Conservation (phyloP, 2,888 invertebrate species). For the Yponomeuta cagnagella region DNA sequence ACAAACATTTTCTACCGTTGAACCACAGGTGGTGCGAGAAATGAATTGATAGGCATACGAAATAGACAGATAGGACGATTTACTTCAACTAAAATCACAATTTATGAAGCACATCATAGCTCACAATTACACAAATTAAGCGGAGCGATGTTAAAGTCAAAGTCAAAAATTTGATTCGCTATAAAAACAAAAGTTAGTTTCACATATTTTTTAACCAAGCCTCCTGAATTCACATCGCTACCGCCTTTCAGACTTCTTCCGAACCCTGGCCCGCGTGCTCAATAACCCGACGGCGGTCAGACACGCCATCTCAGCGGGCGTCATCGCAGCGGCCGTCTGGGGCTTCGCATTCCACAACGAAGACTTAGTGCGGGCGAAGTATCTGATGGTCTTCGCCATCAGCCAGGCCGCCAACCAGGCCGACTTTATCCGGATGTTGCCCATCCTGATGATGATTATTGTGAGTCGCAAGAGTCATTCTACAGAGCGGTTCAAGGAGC, state of each 20-base stretch:
- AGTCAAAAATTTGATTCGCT: too few relatives aligned
- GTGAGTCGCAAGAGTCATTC: conserved; percentile 8
- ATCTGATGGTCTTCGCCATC: background rate
- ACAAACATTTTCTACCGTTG: too few relatives aligned
- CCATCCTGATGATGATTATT: conserved; percentile 14
- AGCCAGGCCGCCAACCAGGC: conserved; percentile 8
- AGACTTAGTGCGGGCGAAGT: background rate
- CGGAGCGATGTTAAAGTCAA: too few relatives aligned
- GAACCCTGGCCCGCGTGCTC: background rate
- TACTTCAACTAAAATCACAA: too few relatives aligned
- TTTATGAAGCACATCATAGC: too few relatives aligned
- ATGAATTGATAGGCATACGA: too few relatives aligned
- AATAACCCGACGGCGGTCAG: background rate
- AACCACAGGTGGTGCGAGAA: too few relatives aligned
- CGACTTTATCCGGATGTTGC: conserved; percentile 12
- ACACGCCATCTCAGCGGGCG: conserved; percentile 8
- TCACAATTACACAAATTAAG: too few relatives aligned
- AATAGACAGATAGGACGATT: too few relatives aligned
- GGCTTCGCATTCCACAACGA: conserved; percentile 8
- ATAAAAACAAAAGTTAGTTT: too few relatives aligned
- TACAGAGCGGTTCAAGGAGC: background rate
- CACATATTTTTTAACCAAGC: too few relatives aligned
- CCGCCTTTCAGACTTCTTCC: conserved; percentile 8
- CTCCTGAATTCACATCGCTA: background rate
- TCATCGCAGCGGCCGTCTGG: conserved; percentile 7